Conservation (phyloP, 2,113 vertebrate genomes). For the Sorex araneus region DNA sequence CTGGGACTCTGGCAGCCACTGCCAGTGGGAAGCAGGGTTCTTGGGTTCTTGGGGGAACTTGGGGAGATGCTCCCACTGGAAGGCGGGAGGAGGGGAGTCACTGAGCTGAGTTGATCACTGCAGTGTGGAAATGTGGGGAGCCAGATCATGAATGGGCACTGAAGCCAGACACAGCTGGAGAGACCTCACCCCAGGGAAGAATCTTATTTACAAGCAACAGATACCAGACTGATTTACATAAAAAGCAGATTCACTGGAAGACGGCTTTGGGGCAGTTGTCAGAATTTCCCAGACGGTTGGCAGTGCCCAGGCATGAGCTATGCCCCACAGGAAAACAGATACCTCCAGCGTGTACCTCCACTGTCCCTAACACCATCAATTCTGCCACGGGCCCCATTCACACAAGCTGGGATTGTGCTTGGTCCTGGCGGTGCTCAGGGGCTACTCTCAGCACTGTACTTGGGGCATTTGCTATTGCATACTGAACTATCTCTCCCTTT, state of each 20-base stretch:
- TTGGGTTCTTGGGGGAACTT: neutral
- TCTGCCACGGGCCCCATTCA: neutral
- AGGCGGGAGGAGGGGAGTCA: neutral
- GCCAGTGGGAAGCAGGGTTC: neutral
- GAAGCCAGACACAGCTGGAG: neutral
- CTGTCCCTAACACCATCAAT: neutral
- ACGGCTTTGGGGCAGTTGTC: neutral
- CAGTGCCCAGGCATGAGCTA: neutral
- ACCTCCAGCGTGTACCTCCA: neutral
- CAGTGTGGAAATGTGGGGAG: neutral
- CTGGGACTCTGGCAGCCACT: neutral
- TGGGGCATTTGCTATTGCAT: too few relatives aligned
- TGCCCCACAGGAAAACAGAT: neutral
- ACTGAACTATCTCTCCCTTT: too few relatives aligned
- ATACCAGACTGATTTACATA: conserved; percentile 4
- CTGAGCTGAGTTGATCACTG: neutral
- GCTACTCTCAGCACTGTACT: too few relatives aligned
- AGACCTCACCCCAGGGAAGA: neutral
- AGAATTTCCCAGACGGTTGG: neutral
- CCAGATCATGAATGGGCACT: neutral
- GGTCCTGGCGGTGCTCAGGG: too few relatives aligned
- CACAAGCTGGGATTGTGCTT: neutral
- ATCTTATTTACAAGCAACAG: neutral
- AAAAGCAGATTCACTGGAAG: neutral
- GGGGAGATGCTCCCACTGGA: neutral